Evolutionary conservation across 2,888 invertebrate species (phyloP), one percentile per base, ranked within the genome.

Genomic region (Catocala sponsa): DNA sequence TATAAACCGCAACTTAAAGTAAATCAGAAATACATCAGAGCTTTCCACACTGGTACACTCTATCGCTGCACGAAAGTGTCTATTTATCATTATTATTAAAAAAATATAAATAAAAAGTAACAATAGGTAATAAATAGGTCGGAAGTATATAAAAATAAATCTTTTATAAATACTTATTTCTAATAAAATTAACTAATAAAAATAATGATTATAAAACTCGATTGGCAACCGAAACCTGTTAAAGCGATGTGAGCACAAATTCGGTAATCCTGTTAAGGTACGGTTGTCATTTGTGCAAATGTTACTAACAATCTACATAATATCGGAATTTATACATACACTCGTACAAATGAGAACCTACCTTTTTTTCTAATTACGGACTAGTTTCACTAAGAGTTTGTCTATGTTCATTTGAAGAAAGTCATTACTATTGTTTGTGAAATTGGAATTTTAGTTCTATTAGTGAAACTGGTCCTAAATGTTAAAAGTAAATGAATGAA

Each of bases 161-260:
- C 88, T 89, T 87, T 89, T 91, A 89, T 92, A 91, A 92, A 92
- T 92, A 93, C 91, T 90, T 93, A 93, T 76, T 46, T 65, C 90
- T 90, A 77, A 32, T 77, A 74, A 73, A 74, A 77, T 77, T 77
- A 77, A 71, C 77, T 90, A 88, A 81, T 88, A 86, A 87, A 86
- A 65, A 68, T 77, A 79, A 81, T 76, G 73, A 76, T 76, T 73
- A 74, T 42, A 78, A 79, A 82, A 79, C 76, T 79, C 77, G 77
- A 78, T 76, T 70, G 67, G 76, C 74, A 75, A 78, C 76, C 78
- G 70, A 80, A 82, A 78, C 74, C 74, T 65, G 74, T 76, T 71
- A 78, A 79, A 80, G 76, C 81, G 72, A 76, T 74, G 66, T 61
- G 66, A 68, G 68, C 70, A 72, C 69, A 66, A 63, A 64, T 67